Evolutionary conservation across 2,888 invertebrate genomes (phyloP), one percentile per base, ranked within the genome.

Genomic region (Trachelus iudaicus): DNA sequence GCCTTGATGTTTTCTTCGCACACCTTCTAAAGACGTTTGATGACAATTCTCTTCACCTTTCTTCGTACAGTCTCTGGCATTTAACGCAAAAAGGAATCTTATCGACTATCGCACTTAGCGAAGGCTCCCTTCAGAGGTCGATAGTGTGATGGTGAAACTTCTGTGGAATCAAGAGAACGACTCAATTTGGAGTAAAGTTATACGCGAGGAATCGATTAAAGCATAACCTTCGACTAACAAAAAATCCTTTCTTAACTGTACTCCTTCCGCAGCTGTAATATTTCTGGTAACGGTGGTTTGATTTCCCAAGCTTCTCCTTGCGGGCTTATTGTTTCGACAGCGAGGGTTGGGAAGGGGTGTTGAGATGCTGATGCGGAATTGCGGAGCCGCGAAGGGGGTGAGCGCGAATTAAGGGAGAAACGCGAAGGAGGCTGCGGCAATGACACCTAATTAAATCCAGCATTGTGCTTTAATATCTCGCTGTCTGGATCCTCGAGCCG

Each of bases 371-470:
- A 75, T 34, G 79, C 33, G 75, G 69, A n/a, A 73, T 9, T 56
- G 23, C 9, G 56, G 23, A 23, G 56, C 56, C 23, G 9, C 56
- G 71, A 71, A 71, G 11, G 69, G 40, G 71, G 31, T 31, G 31
- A 71, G 71, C 34, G 73, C 73, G 23, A 56, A 56, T 56, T 56
- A 56, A 56, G 56, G 76, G 37, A 11, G 69, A 71, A 76, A 76
- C 37, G 79, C 33, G 75, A 69, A 33, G 75, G 68, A 77, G 77
- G 73, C 79, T 68, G 69, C 76, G 69, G 76, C 80, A 76, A 81
- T 81, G 83, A 83, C 81, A 83, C 79, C 81, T 83, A 83, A 83
- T 84, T 83, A 84, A 83, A 84, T 81, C 79, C 80, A 75, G 77
- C 81, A 83, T 83, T 84, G 83, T 83, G 78, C 77, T 40, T 80